Evolutionary conservation across 2,113 vertebrate genomes (phyloP).

Genomic region (Phalacrocorax carbo): DNA sequence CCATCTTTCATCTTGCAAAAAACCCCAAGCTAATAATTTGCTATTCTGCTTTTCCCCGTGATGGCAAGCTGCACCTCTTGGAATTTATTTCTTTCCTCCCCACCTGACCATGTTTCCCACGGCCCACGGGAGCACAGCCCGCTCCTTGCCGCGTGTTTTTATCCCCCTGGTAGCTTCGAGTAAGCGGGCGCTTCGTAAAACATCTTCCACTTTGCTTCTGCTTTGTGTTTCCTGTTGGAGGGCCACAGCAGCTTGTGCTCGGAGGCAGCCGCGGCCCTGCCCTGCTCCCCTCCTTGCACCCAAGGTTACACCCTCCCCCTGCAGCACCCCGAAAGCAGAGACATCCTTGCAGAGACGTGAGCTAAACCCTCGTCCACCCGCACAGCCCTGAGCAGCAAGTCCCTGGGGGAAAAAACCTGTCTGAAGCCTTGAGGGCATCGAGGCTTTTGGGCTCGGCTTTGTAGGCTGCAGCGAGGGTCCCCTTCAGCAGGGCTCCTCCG

Average conservation of each 20-base stretch:
- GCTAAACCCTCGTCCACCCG: not conserved
- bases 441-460: not conserved
- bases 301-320: not conserved
- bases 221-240: not conserved
- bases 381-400: not conserved
- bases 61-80: not conserved
- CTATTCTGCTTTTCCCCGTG: not conserved
- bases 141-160: not conserved
- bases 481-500: not conserved
- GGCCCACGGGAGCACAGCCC: not conserved
- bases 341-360: not conserved
- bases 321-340: not conserved
- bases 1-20: constrained; percentile 7
- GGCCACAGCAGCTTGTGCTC: not conserved
- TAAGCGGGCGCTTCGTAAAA: not conserved
- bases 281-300: not conserved
- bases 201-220: constrained; percentile 5
- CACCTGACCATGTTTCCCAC: not conserved
- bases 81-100: not conserved
- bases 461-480: accelerated
- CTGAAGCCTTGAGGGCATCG: not conserved
- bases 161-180: not conserved
- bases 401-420: not conserved
- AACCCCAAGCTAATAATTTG: not conserved
- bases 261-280: not conserved